phyloP scores from a whole-genome alignment of 2,888 invertebrate genomes.

The Mythimna pallens region DNA sequence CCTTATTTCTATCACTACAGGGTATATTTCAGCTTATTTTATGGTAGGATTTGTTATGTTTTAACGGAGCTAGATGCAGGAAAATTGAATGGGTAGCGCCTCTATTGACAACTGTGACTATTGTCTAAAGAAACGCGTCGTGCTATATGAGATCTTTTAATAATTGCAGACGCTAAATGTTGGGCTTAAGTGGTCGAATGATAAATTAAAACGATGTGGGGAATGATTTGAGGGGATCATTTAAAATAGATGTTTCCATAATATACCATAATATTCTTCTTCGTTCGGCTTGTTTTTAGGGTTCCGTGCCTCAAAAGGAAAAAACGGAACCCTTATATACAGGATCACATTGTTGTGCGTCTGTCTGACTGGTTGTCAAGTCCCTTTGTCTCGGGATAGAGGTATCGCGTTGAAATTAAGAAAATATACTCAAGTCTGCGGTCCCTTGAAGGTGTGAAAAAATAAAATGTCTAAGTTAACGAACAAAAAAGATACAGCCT shows the following conservation, averaged over 20 bases:
- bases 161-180: slow-evolving; percentile 73
- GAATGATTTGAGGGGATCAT: slow-evolving; percentile 10
- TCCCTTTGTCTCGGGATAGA: too few species aligned
- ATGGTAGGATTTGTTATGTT: slow-evolving; percentile 19
- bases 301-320: too few species aligned
- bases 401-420: too few species aligned
- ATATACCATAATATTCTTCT: too few species aligned
- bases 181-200: slow-evolving; percentile 79
- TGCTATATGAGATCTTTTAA: slow-evolving; percentile 72
- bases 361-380: too few species aligned
- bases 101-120: slow-evolving; percentile 69
- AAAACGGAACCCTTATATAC: too few species aligned
- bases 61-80: slow-evolving; percentile 65
- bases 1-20: not conserved
- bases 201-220: slow-evolving; percentile 76
- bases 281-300: too few species aligned
- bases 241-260: not conserved
- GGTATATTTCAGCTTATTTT: slow-evolving; percentile 28
- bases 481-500: too few species aligned
- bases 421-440: too few species aligned
- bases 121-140: slow-evolving; percentile 69
- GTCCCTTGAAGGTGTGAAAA: too few species aligned
- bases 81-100: slow-evolving; percentile 70
- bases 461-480: too few species aligned
- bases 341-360: too few species aligned